Conservation (phyloP, 2,113 vertebrate species). For the Vidua macroura region DNA sequence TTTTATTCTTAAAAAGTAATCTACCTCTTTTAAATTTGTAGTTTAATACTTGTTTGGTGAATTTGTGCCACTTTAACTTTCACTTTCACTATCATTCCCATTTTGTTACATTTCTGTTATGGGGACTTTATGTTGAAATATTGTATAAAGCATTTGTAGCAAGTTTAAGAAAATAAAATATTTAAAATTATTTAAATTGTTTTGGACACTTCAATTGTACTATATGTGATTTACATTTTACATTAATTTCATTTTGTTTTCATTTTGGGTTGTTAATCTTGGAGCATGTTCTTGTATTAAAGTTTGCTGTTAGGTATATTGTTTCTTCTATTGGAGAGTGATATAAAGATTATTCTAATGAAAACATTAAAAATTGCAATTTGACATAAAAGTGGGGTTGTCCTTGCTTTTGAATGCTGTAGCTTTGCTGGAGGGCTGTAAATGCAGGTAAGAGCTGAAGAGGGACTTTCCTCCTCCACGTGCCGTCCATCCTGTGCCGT, state of each 20-base stretch:
- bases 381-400: conserved; percentile 74
- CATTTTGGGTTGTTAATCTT: conserved; percentile 79
- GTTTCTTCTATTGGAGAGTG: conserved; percentile 79
- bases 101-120: conserved; percentile 79
- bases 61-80: conserved; percentile 79
- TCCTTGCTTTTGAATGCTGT: conserved; percentile 70
- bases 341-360: conserved; percentile 86
- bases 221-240: conserved; percentile 84
- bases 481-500: not conserved
- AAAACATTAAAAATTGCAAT: conserved; percentile 86
- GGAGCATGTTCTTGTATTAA: conserved; percentile 82
- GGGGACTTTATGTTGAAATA: conserved; percentile 78
- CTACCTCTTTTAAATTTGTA: conserved; percentile 84
- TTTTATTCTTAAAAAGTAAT: conserved; percentile 78
- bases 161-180: conserved; percentile 85
- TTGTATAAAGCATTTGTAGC: conserved; percentile 91
- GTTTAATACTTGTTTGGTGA: conserved; percentile 77
- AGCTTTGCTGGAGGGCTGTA: conserved; percentile 46
- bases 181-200: conserved; percentile 97
- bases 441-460: conserved; percentile 29
- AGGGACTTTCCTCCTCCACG: not conserved
- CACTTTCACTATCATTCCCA: conserved; percentile 83
- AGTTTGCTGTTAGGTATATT: conserved; percentile 76
- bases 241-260: conserved; percentile 70
- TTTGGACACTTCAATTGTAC: conserved; percentile 84